A percentile compares a stretch with the other conserved stretches of the same genome.
phyloP scores from a whole-genome alignment of 2,888 invertebrate genomes.

The Mesorhabditis belari region DNA sequence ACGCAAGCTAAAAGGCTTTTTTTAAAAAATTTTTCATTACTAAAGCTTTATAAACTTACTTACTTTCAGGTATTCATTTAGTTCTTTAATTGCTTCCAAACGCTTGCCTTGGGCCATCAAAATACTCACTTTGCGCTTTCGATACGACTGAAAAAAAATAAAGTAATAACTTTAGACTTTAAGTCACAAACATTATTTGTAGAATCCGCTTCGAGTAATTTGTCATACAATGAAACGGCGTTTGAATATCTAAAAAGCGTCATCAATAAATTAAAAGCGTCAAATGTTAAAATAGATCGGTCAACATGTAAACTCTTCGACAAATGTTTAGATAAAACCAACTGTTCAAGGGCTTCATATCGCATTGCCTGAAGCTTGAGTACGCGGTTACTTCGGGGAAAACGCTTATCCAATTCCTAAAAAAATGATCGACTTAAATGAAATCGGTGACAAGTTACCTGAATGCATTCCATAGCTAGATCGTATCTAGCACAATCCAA shows the following conservation, averaged over 20 bases:
- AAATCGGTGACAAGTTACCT: too few species aligned
- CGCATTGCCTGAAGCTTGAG: constrained; percentile 71
- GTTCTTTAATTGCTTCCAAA: constrained; percentile 79
- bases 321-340: too few species aligned
- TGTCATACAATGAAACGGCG: constrained; percentile 75
- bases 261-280: too few species aligned
- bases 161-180: too few species aligned
- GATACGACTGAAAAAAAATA: constrained; percentile 53
- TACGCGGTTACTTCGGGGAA: constrained; percentile 82
- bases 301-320: background rate
- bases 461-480: constrained; percentile 73
- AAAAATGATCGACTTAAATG: too few species aligned
- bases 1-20: too few species aligned
- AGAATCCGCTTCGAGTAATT: constrained; percentile 79
- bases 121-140: constrained; percentile 85
- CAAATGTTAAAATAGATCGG: too few species aligned
- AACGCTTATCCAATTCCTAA: constrained; percentile 69
- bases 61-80: constrained; percentile 82
- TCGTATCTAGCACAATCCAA: constrained; percentile 76
- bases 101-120: constrained; percentile 77
- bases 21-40: too few species aligned
- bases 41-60: too few species aligned
- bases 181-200: constrained; percentile 64
- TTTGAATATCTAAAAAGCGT: constrained; percentile 75
- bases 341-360: constrained; percentile 55